Evolutionary conservation across 1,140 invertebrate species (phyloP), one percentile per base, ranked within the genome.

Genomic region (Pogonognathellus flavescens): DNA sequence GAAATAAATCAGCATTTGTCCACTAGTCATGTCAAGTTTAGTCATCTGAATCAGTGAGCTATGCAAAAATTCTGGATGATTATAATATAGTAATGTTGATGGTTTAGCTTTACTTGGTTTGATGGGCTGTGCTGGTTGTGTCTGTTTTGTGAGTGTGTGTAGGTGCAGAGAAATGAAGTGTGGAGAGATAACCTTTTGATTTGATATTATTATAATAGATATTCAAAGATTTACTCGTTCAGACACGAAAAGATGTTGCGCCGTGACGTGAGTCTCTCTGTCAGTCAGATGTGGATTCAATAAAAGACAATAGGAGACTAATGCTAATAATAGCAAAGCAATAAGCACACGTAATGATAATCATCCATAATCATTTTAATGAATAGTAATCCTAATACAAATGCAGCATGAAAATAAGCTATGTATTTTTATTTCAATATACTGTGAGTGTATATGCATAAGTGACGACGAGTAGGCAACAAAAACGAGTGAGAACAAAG

Each of bases 1-100:
- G 85, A 86, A 86, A 86, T 72, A 83, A 81, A 81, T 86, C 85
- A 86, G 70, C 81, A 76, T 76, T 76, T 76, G 70, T 76, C 70
- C 70, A 76, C 70, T 31, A 76, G 62, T 66, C 62, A 66, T 66
- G 62, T 66, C 62, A 66, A 66, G 62, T 66, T 20, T 20, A 76
- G 70, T 31, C 70, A 76, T 49, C 70, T 50, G 31, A 76, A 76
- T 31, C 70, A 76, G 49, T 76, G 70, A 76, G 70, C 70, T 76
- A 76, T 76, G 70, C 70, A 41, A 76, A 76, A 76, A 41, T 76
- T 76, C 31, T 76, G 70, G 70, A 49, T 31, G 70, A 76, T 76
- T n/a, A 66, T 66, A 66, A 66, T 66, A 66, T 66, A 76, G 16
- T 13, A 31, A 41, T 49, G 31, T 41, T 50, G 16, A 49, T 16